Evolutionary conservation across 2,888 invertebrate genomes (phyloP).

Genomic region (Cryptosula pallasiana): DNA sequence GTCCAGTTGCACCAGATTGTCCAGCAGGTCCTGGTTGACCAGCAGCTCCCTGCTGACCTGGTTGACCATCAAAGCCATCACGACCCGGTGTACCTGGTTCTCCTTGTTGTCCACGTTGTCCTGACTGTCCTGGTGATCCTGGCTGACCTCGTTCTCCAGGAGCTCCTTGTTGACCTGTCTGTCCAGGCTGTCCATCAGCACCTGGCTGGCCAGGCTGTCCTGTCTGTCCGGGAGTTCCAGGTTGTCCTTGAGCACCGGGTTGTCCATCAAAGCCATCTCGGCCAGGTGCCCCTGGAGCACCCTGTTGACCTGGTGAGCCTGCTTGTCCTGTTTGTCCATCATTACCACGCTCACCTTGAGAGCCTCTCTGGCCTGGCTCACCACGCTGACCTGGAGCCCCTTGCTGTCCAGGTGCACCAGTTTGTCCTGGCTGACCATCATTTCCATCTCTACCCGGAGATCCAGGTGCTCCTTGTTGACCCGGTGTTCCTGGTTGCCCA

Average conservation of each 20-base stretch:
- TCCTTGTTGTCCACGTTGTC: background rate
- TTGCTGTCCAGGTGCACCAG: conserved; percentile 9
- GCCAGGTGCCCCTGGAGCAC: conserved; percentile 6
- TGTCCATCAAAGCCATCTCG: background rate
- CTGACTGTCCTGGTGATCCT: conserved; percentile 9
- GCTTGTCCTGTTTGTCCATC: conserved; percentile 19
- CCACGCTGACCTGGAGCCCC: conserved; percentile 25
- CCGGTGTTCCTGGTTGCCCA: background rate
- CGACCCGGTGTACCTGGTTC: background rate
- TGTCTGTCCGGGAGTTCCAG: background rate
- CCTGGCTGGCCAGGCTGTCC: conserved; percentile 13
- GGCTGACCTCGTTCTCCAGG: conserved; percentile 20
- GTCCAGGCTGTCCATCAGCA: background rate
- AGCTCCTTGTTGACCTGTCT: background rate
- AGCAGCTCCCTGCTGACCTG: background rate
- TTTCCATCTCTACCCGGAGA: background rate
- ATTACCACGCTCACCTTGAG: conserved; percentile 26
- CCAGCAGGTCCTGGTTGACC: background rate
- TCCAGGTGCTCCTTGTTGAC: background rate
- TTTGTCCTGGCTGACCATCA: background rate
- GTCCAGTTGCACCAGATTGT: background rate
- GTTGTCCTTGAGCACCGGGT: background rate
- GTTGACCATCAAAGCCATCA: conserved; percentile 6
- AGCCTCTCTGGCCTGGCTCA: conserved; percentile 25
- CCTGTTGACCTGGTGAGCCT: background rate